Conservation (phyloP, 2,888 invertebrate genomes). For the Harpagoxenus sublaevis region DNA sequence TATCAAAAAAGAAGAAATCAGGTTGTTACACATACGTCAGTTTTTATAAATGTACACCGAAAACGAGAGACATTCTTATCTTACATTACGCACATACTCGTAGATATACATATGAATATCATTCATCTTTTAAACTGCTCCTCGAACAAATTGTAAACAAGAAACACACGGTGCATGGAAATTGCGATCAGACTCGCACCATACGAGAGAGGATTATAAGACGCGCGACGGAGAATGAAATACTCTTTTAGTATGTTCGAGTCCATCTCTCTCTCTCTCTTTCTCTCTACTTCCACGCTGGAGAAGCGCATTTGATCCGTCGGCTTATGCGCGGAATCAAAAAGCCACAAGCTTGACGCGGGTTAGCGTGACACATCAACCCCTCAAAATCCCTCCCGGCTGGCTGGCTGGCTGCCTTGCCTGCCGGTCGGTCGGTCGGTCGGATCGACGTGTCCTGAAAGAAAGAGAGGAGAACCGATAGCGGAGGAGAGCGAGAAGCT, state of each 20-base stretch:
- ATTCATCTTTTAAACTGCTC: background rate
- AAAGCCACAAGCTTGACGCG: conserved; percentile 71
- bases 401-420: background rate
- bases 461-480: conserved; percentile 44
- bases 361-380: conserved; percentile 75
- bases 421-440: conserved; percentile 32
- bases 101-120: background rate
- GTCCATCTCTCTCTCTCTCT: background rate
- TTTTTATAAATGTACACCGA: background rate
- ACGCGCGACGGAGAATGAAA: conserved; percentile 15
- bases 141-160: background rate
- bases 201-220: conserved; percentile 29
- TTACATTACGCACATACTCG: background rate
- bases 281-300: conserved; percentile 24
- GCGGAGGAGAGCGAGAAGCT: conserved; percentile 57
- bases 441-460: conserved; percentile 54
- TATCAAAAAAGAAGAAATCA: background rate
- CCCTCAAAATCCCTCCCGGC: conserved; percentile 71
- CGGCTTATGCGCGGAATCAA: conserved; percentile 67
- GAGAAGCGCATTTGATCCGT: conserved; percentile 42
- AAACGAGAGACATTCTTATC: background rate
- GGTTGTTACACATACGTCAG: background rate
- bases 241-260: background rate
- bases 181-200: conserved; percentile 16
- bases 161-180: background rate